phyloP scores from a whole-genome alignment of 2,797 vertebrate species.

The Falco concolor region DNA sequence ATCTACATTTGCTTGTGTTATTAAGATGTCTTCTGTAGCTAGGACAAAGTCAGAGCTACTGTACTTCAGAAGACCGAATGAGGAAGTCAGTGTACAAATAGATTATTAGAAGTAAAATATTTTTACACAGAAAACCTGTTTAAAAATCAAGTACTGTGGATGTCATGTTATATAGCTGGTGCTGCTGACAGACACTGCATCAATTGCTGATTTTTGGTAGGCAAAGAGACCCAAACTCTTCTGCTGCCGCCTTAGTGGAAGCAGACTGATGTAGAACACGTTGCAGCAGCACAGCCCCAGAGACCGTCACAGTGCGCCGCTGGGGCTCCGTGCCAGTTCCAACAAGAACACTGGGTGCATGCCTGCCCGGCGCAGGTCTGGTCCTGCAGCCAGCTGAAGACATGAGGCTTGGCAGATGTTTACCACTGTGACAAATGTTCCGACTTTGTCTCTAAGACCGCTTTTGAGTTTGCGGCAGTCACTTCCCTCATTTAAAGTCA shows the following conservation, averaged over 20 bases:
- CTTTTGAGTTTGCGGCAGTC: background rate
- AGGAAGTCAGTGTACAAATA: background rate
- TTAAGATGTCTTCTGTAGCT: background rate
- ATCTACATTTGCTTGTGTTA: background rate
- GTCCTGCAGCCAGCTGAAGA: background rate
- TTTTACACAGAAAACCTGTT: background rate
- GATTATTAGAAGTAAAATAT: background rate
- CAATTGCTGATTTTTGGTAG: too few species aligned
- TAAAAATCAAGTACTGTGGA: background rate
- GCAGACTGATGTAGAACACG: fast-evolving
- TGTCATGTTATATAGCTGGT: background rate
- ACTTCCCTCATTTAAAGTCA: background rate
- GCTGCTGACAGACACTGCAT: background rate
- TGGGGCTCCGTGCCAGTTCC: fast-evolving
- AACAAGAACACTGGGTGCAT: fast-evolving
- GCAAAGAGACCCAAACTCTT: background rate
- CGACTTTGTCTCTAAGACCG: background rate
- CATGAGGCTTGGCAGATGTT: slow-evolving; percentile 14
- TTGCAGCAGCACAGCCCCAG: background rate
- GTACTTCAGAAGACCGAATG: background rate
- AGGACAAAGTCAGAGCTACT: background rate
- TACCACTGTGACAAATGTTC: background rate
- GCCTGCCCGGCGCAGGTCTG: background rate
- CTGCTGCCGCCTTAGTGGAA: fast-evolving
- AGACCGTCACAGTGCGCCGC: fast-evolving